Evolutionary conservation across 1,140 invertebrate genomes (phyloP), one percentile per base, ranked within the genome.

Genomic region (Ceratina australensis): DNA sequence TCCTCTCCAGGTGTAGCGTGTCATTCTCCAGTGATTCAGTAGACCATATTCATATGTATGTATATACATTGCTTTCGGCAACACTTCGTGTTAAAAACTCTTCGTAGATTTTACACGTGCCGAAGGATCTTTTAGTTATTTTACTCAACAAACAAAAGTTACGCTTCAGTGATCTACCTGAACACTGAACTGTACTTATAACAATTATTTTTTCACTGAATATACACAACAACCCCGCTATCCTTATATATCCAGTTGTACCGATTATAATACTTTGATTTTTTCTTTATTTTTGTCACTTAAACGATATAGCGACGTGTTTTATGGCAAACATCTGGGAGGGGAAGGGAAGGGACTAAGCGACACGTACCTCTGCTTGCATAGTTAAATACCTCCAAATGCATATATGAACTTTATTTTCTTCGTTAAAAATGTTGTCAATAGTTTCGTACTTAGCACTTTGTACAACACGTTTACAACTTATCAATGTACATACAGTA

Each of bases 261-360:
- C 87, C 86, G 73, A 81, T 66, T 78, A 33, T 42, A 24, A 49
- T 67, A 60, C 57, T 61, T 63, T 54, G 5, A 0, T 28, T 60
- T 83, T 54, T 69, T n/a, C 71, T 79, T 76, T 67, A 0, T 72
- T 28, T 61, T 10, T 69, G 22, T 1, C 42, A 79, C 68, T 47
- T 69, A 18, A 64, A 67, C 78, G 71, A 28, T 78, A 83, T 81
- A 83, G 74, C 73, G 72, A 92, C 91, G 88, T 92, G 89, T 93
- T 93, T 91, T 92, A 92, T 93, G 90, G 89, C 90, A 16, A 93
- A 92, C 92, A 91, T 92, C 92, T 88, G 93, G 92, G 90, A 92
- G 92, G 87, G 92, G 92, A 88, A 92, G 92, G 87, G 92, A 93
- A 93, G 91, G 91, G 92, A 93, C 92, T 78, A 82, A 66, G 83